A percentile compares a stretch with the other conserved stretches of the same genome.
Evolutionary conservation across 2,113 vertebrate genomes (phyloP).

Genomic region (Aphyosemion australe): DNA sequence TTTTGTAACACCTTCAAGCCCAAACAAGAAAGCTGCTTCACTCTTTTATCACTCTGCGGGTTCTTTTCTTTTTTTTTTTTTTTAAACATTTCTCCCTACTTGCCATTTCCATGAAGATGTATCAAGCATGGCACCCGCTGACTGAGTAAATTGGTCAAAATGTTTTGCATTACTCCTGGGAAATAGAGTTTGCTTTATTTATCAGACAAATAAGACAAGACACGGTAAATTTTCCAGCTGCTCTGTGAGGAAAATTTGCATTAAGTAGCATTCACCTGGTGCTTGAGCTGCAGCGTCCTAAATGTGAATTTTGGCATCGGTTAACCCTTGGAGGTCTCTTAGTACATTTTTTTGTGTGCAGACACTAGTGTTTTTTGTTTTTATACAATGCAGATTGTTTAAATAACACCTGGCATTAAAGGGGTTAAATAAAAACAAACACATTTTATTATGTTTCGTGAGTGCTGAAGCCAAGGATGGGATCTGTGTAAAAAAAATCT

Average conservation of each 20-base stretch:
- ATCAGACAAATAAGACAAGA: constrained; percentile 63
- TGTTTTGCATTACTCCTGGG: constrained; percentile 39
- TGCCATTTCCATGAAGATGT: constrained; percentile 29
- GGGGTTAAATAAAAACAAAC: too few relatives aligned
- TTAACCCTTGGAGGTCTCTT: too few relatives aligned
- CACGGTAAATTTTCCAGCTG: constrained; percentile 24
- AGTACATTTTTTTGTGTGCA: too few relatives aligned
- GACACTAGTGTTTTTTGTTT: too few relatives aligned
- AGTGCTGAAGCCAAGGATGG: too few relatives aligned
- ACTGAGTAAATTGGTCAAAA: constrained; percentile 55
- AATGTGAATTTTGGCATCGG: constrained; percentile 27
- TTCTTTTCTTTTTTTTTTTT: constrained; percentile 19
- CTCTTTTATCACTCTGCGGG: constrained; percentile 6
- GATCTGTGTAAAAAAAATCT: too few relatives aligned
- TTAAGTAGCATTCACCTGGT: constrained; percentile 14
- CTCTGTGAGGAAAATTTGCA: constrained; percentile 46
- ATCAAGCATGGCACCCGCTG: constrained; percentile 50
- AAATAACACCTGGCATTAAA: too few relatives aligned
- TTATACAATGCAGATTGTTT: too few relatives aligned
- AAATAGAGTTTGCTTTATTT: constrained; percentile 65
- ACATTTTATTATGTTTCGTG: too few relatives aligned
- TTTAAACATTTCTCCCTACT: constrained; percentile 28
- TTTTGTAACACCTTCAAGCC: constrained; percentile 22
- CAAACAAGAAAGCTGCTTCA: constrained; percentile 21
- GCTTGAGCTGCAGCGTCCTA: constrained; percentile 28